phyloP scores from a whole-genome alignment of 2,888 invertebrate species.

The Leptinotarsa tumamoca region DNA sequence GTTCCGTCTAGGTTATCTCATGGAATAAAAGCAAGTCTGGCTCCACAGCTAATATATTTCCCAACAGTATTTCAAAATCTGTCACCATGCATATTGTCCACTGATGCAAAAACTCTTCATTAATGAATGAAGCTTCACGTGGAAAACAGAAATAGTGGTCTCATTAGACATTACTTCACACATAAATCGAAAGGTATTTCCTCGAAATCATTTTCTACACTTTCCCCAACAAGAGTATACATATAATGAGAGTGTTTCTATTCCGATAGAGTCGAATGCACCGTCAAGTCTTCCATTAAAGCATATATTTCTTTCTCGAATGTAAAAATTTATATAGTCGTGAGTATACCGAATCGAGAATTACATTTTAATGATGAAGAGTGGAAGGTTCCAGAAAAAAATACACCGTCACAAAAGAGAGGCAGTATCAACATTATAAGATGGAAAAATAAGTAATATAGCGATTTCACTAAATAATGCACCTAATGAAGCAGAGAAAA shows the following conservation, averaged over 20 bases:
- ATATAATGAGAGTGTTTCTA: neutral
- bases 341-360: neutral
- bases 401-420: neutral
- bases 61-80: no score
- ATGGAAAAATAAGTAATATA: neutral
- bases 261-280: neutral
- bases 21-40: no score
- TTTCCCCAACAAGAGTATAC: neutral
- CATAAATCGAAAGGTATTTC: neutral
- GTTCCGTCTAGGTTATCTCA: no score
- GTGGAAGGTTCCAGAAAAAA: neutral
- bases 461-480: no score
- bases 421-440: neutral
- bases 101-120: no score
- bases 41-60: no score
- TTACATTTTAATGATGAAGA: slow-evolving; percentile 1
- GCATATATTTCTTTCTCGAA: neutral
- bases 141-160: no score
- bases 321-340: neutral
- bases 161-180: neutral
- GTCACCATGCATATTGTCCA: no score
- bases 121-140: no score
- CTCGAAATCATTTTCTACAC: neutral
- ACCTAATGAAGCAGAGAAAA: no score
- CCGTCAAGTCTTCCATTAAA: neutral